These are phyloP conservation scores for Ardeotis arabs DNA, from an alignment of 2,113 vertebrate species.

Conservation along the genomic window DNA sequence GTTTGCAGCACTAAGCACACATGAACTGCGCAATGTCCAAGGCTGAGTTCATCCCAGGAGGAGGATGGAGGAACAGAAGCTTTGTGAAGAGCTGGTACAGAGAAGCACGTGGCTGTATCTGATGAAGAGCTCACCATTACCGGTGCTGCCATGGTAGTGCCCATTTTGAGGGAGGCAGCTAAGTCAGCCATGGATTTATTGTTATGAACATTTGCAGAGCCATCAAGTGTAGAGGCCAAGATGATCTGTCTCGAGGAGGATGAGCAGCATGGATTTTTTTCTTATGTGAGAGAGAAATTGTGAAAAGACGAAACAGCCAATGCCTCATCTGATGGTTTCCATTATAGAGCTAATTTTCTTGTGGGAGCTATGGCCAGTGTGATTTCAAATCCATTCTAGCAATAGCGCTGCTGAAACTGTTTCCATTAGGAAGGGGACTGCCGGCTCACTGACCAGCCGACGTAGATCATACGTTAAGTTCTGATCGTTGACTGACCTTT, in stretches of 20 bases:
- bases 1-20: not conserved
- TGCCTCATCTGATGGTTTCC: not conserved
- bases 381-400: not conserved
- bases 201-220: not conserved
- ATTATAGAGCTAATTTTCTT: not conserved
- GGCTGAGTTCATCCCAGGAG: not conserved
- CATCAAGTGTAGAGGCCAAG: not conserved
- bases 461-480: not conserved
- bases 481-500: not conserved
- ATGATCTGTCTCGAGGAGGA: not conserved
- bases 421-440: not conserved
- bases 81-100: not conserved
- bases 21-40: not conserved
- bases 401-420: not conserved
- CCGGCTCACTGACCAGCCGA: not conserved
- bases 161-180: not conserved
- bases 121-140: rapidly evolving
- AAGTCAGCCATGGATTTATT: not conserved
- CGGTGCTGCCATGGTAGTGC: not conserved
- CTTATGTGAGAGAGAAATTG: not conserved
- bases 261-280: not conserved
- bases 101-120: rapidly evolving
- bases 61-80: not conserved
- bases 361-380: not conserved
- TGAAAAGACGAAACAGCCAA: not conserved